Evolutionary conservation across 2,888 invertebrate species (phyloP).

Genomic region (Hirtodrosophila alboralis): DNA sequence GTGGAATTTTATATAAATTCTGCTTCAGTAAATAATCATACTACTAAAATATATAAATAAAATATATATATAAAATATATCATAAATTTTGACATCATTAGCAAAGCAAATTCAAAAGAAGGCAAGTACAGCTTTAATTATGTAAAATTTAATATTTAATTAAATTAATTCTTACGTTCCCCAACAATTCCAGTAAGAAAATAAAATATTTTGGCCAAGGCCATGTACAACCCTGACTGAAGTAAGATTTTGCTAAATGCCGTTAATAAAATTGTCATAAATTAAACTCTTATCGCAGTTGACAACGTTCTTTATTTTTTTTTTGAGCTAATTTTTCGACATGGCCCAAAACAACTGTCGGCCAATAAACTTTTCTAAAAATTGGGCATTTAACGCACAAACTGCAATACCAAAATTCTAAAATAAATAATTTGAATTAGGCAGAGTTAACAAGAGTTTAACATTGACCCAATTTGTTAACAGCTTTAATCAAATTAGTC

Average conservation of each 20-base stretch:
- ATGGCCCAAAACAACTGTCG: not conserved
- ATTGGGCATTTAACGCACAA: conserved; percentile 2
- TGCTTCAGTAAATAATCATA: too few species aligned
- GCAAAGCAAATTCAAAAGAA: too few species aligned
- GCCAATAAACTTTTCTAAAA: conserved; percentile 29
- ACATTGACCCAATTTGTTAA: conserved; percentile 62
- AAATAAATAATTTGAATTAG: conserved; percentile 41
- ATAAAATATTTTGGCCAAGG: not conserved
- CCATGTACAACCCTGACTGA: conserved; percentile 38
- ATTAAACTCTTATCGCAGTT: conserved; percentile 36
- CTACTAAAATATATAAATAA: too few species aligned
- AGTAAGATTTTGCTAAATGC: conserved; percentile 13
- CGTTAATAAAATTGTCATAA: conserved; percentile 30
- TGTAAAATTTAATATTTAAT: too few species aligned
- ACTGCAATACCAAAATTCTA: conserved; percentile 5
- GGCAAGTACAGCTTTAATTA: too few species aligned
- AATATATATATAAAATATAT: too few species aligned
- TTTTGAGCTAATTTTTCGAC: not conserved
- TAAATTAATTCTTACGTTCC: too few species aligned
- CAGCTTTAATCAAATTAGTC: conserved; percentile 59
- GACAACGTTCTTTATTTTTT: not conserved
- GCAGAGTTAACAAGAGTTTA: conserved; percentile 16
- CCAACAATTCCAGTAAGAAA: conserved; percentile 28
- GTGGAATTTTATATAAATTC: too few species aligned
- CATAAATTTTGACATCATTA: too few species aligned